Evolutionary conservation across 2,888 invertebrate species (phyloP), one percentile per base, ranked within the genome.

Genomic region (Punctoribates punctum): DNA sequence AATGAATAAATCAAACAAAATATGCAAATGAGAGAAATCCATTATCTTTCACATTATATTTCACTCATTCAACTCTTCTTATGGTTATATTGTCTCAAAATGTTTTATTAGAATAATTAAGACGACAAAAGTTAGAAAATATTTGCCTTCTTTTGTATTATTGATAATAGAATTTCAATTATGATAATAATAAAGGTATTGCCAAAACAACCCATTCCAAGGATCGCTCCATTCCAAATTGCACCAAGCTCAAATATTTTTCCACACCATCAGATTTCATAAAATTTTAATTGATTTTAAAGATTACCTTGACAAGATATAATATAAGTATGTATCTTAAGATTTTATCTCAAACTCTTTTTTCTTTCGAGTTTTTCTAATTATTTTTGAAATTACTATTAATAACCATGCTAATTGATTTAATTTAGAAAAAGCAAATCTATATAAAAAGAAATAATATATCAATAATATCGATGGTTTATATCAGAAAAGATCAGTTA

Each of bases 1-100:
- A 42, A 70, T 15, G 70, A 70, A 38, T 38, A 42, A 20, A 70
- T 38, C 70, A 70, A 70, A 70, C 70, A 70, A 70, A 70, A 70
- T 38, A 70, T 70, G 70, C 46, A 42, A 42, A 70, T 70, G 38
- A 70, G 38, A 20, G 8, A 23, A 13, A 54, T 54, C 5, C 23
- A n/a, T 23, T n/a, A n/a, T n/a, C n/a, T 23, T 23, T 20, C n/a
- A 54, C 11, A 62, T 17, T 62, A 29, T 34, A 15, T 1, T 27
- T 17, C 29, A 27, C 27, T 62, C 27, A 60, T 60, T 27, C 27
- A 27, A 25, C 17, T 20, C 60, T 42, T 42, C 42, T 51, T 51
- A 51, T 51, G 23, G 20, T 60, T 60, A 13, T 27, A 20, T 27
- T 62, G 15, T 34, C 11, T 27, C 17, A 17, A 62, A 57, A 34